Base-by-base conservation (phyloP, 1,140 invertebrate genomes). In the Plutomurus gul region DNA sequence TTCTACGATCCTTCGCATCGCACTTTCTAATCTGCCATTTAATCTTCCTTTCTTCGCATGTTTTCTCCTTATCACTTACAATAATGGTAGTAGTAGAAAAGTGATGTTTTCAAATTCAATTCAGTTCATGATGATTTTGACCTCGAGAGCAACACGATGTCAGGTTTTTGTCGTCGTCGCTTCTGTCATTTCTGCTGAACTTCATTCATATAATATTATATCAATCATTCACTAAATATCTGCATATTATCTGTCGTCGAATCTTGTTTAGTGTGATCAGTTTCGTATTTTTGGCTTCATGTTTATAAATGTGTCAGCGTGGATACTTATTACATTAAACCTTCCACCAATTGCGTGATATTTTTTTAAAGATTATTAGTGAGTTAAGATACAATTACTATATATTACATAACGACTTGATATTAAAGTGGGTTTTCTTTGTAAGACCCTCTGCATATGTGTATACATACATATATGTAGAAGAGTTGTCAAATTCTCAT, bases 381-480 rank as follows among this genome's bases (percentile, higher is more conserved):
- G n/a, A 49, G 11, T 49, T 65, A 30, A 65, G 56, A 33, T 33
- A n/a, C 13, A 27, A 65, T 65, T 60, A 47, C 18, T 47, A 8
- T 49, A 20, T 47, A n/a, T 60, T 60, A 60, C 13, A 8, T 65
- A 33, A 65, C 25, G 27, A 27, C 16, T 65, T 30, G 25, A n/a
- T n/a, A n/a, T 30, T 65, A 27, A 65, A 65, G 56, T 65, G 56
- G 56, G n/a, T n/a, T n/a, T n/a, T n/a, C n/a, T 65, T 65, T 65
- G 56, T 65, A 65, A 65, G 56, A 65, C 36, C 36, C 56, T 65
- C 56, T 65, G n/a, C n/a, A n/a, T n/a, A n/a, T n/a, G n/a, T n/a
- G n/a, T n/a, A n/a, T n/a, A n/a, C n/a, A n/a, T n/a, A n/a, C n/a
- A n/a, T n/a, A n/a, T n/a, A 65, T 27, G 11, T n/a, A 25, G 56